Evolutionary conservation across 2,797 vertebrate species (phyloP), one percentile per base, ranked within the genome.

Genomic region (Sparus aurata): DNA sequence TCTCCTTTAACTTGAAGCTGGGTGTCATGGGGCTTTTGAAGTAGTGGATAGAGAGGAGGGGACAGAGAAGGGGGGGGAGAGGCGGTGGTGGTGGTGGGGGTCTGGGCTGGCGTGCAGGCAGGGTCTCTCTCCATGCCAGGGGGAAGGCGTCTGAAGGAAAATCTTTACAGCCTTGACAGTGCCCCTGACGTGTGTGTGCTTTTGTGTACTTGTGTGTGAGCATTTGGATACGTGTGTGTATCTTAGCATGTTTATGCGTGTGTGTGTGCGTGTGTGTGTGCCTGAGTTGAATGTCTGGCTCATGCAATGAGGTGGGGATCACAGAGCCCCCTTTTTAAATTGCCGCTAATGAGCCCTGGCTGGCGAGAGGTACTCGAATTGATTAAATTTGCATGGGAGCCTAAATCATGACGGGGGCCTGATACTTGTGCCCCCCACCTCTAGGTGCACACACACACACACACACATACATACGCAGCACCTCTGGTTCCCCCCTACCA

Each of bases 351-450:
- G 95, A 96, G 95, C 91, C 93, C 92, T 94, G 92, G 94, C 93
- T 95, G 93, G 93, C 82, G 90, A 95, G 94, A 95, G 93, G 91
- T 94, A 96, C 95, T 96, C 89, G 90, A 96, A 96, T 95, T 96
- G 95, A 96, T 96, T 96, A 96, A 96, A 96, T 96, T 96, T 96
- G 95, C 95, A 96, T 96, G 92, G 94, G 89, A 95, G 95, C 91
- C 95, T 95, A 96, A 96, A 96, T 96, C 94, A 95, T 88, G 91
- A 91, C 83, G 84, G 90, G 93, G 92, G 92, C 89, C 92, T 94
- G 90, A 87, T 90, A 87, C 87, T 89, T 85, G 86, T 89, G 87
- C 88, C 87, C 87, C 90, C 90, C 88, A 86, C 86, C 91, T 89
- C 90, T 81, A 88, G 81, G 66, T 90, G 67, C 86, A 54, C 88